Percentiles rank a stretch among this genome's conserved stretches.
phyloP scores from a whole-genome alignment of 2,113 vertebrate species.

The Protomyctophum bolini region DNA sequence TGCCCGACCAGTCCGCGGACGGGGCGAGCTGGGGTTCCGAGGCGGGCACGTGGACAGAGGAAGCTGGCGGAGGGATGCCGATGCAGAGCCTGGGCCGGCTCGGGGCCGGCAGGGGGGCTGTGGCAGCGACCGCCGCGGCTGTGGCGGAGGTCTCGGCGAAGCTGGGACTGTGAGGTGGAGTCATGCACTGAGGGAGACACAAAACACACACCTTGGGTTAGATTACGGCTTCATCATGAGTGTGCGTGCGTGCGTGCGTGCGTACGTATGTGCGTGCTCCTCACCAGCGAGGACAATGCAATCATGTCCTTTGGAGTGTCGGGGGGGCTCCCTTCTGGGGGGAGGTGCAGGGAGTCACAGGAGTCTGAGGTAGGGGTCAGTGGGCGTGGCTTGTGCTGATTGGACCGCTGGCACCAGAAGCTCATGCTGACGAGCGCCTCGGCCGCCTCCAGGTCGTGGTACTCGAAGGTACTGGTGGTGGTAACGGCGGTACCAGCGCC shows the following conservation, averaged over 20 bases:
- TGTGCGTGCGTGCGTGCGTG: no score
- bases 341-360: slow-evolving; percentile 85
- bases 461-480: slow-evolving; percentile 75
- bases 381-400: slow-evolving; percentile 82
- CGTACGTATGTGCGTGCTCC: slow-evolving; percentile 26
- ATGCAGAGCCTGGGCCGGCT: slow-evolving; percentile 57
- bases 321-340: slow-evolving; percentile 48
- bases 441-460: slow-evolving; percentile 93
- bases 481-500: slow-evolving; percentile 8
- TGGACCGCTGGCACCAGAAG: slow-evolving; percentile 89
- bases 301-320: slow-evolving; percentile 87
- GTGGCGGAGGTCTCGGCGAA: slow-evolving; percentile 80
- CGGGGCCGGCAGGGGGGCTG: slow-evolving; percentile 69
- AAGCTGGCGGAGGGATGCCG: slow-evolving; percentile 24
- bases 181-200: slow-evolving; percentile 87
- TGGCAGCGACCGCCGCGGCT: slow-evolving; percentile 58
- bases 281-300: slow-evolving; percentile 90
- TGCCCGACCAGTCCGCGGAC: slow-evolving; percentile 53
- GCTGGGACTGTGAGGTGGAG: slow-evolving; percentile 95
- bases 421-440: slow-evolving; percentile 98
- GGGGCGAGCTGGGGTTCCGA: slow-evolving; percentile 28
- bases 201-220: no score
- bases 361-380: slow-evolving; percentile 95
- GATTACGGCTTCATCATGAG: no score
- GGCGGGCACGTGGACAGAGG: neutral